These are phyloP conservation scores for Trididemnum miniatum DNA, from an alignment of 23 tunicate species.

Conservation along the genomic window DNA sequence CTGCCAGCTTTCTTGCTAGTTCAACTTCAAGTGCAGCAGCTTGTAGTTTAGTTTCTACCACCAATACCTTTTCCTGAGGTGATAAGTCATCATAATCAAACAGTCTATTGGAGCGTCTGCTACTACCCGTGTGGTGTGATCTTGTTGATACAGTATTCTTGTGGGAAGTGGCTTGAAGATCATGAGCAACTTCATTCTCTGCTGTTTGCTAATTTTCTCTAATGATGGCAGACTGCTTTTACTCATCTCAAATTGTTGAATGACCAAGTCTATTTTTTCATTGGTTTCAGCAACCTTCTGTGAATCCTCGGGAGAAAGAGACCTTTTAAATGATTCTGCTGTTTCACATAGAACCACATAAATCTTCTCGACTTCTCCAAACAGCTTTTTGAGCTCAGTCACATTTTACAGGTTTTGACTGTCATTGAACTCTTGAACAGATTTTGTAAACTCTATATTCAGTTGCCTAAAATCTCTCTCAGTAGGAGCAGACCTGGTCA, in stretches of 20 bases:
- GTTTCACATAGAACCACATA: background rate
- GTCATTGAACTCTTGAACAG: background rate
- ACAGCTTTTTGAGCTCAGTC: background rate
- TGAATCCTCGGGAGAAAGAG: background rate
- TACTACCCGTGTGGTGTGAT: background rate
- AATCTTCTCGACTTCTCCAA: background rate
- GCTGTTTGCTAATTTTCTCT: background rate
- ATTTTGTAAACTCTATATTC: background rate
- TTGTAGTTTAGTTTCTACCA: background rate
- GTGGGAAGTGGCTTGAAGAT: background rate
- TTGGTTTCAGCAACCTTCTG: background rate
- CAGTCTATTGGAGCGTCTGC: background rate
- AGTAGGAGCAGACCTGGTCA: no score
- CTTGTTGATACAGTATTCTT: background rate
- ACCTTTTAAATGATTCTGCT: background rate
- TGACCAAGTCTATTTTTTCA: background rate
- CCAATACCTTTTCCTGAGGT: background rate
- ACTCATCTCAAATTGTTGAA: background rate
- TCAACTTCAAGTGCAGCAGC: conserved; percentile 1
- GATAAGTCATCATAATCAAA: background rate
- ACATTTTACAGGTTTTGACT: background rate
- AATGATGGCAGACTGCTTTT: background rate
- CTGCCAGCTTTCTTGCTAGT: background rate
- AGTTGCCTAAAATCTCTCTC: no score
- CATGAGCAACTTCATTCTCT: background rate